A percentile compares a stretch with the other conserved stretches of the same genome.
Evolutionary conservation across 1,140 invertebrate genomes (phyloP).

Genomic region (Magallana gigas): DNA sequence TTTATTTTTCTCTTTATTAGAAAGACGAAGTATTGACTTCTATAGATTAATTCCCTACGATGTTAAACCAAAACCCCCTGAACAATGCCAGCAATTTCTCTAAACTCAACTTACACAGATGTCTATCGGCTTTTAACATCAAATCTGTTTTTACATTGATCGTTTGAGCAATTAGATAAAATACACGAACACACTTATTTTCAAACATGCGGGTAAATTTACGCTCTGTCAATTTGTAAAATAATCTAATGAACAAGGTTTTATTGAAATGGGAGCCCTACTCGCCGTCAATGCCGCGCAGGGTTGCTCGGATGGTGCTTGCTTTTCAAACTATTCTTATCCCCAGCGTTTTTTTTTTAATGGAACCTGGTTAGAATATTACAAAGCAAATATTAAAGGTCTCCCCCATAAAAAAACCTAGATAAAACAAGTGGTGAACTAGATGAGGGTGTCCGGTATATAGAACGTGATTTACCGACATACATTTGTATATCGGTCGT

Average conservation of each 20-base stretch:
- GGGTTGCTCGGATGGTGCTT: no score
- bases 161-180: conserved; percentile 13
- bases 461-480: no score
- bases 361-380: no score
- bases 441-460: no score
- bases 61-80: background rate
- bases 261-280: no score
- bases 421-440: no score
- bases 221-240: conserved; percentile 5
- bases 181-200: background rate
- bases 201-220: conserved; percentile 10
- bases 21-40: conserved; percentile 14
- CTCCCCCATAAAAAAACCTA: no score
- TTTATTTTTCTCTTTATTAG: conserved; percentile 31
- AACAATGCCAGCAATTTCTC: background rate
- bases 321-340: no score
- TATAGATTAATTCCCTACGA: conserved; percentile 3
- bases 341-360: no score
- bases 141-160: conserved; percentile 9
- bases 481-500: no score
- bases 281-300: no score
- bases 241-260: background rate
- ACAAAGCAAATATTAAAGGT: no score
- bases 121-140: background rate
- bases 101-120: background rate